Evolutionary conservation across 1,140 invertebrate genomes (phyloP).

Genomic region (Aricia agestis): DNA sequence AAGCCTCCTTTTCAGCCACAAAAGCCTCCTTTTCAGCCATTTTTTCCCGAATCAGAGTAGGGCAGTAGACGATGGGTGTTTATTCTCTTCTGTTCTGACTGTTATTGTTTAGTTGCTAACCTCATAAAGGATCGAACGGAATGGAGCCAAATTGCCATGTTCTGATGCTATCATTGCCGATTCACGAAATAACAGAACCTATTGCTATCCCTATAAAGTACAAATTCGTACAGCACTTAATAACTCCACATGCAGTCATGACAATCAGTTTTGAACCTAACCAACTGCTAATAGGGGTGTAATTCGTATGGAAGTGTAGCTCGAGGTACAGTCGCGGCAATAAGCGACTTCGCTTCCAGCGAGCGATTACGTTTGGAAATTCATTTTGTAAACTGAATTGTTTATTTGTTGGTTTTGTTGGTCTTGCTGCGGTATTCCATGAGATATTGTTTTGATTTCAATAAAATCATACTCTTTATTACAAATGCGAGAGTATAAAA

Average conservation of each 20-base stretch:
- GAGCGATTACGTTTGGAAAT: constrained; percentile 1
- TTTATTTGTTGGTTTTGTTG: constrained; percentile 1
- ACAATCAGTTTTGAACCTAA: not conserved
- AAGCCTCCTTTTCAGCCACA: no score
- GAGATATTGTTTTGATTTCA: not conserved
- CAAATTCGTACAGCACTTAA: not conserved
- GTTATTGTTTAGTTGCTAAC: constrained; percentile 27
- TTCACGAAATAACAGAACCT: not conserved
- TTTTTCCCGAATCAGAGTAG: not conserved
- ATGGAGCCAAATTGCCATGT: constrained; percentile 24
- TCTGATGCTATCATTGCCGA: constrained; percentile 16
- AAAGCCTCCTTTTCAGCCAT: not conserved
- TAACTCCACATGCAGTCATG: not conserved
- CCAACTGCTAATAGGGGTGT: not conserved
- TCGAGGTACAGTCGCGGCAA: not conserved
- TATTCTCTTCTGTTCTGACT: constrained; percentile 17
- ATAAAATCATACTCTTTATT: not conserved
- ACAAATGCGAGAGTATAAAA: no score
- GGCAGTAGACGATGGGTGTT: constrained; percentile 8
- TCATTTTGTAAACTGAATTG: constrained; percentile 3
- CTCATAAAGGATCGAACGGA: constrained; percentile 25
- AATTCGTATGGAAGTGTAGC: not conserved
- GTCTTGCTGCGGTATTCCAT: not conserved
- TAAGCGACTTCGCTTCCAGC: not conserved
- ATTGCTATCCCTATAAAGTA: not conserved